Percentiles rank a stretch among this genome's conserved stretches.
phyloP scores from a whole-genome alignment of 2,113 vertebrate species.

The Phyllopteryx taeniolatus region DNA sequence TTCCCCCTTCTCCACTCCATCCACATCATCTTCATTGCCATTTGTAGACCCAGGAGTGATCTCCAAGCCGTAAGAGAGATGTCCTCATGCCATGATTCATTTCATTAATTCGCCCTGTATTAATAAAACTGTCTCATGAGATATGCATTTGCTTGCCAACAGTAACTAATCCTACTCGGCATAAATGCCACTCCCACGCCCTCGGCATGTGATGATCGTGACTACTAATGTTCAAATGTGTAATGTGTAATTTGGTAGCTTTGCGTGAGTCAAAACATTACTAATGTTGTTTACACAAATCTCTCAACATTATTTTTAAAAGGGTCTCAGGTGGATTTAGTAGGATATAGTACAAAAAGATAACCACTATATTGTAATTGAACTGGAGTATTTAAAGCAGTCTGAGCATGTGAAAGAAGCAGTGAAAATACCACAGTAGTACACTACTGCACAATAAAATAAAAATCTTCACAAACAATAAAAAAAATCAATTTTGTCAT shows the following conservation, averaged over 20 bases:
- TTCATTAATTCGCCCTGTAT: slow-evolving; percentile 35
- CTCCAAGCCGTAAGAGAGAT: slow-evolving; percentile 23
- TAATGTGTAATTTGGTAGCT: background rate
- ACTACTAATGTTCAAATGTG: background rate
- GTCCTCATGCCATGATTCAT: slow-evolving; percentile 40
- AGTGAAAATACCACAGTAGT: background rate
- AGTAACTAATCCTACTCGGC: background rate
- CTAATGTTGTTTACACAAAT: background rate
- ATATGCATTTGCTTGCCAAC: slow-evolving; percentile 22
- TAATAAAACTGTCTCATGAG: slow-evolving; percentile 47
- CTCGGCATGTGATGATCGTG: background rate
- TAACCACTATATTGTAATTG: background rate
- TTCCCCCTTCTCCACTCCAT: slow-evolving; percentile 7
- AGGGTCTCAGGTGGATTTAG: background rate
- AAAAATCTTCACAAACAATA: background rate
- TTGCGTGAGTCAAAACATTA: background rate
- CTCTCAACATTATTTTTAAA: background rate
- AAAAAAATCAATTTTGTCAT: background rate
- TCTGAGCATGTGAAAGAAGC: background rate
- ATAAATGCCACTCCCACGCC: slow-evolving; percentile 17
- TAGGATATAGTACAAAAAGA: background rate
- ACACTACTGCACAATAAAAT: no score
- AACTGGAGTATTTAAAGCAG: background rate
- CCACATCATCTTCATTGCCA: slow-evolving; percentile 12
- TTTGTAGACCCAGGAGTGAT: background rate